Conservation (phyloP, 30 jellyfish, hydroid and myxozoan genomes). For the Aurelia sp. region DNA sequence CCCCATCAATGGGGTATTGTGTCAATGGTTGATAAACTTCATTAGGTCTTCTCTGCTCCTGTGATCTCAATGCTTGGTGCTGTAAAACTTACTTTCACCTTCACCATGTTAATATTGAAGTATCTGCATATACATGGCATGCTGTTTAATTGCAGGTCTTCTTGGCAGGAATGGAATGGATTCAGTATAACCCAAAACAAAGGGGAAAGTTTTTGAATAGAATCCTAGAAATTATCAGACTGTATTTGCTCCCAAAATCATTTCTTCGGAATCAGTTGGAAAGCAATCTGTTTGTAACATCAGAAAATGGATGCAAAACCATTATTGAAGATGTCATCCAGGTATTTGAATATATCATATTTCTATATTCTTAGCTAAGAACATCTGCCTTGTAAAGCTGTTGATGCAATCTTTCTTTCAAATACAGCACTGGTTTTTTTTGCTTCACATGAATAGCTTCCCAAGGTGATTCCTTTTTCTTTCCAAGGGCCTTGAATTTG, state of each 20-base stretch:
- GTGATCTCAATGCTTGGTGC: too few species aligned
- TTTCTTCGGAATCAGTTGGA: conserved; percentile 66
- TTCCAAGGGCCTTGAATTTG: conserved; percentile 51
- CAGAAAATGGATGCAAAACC: conserved; percentile 49
- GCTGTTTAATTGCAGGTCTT: conserved; percentile 62
- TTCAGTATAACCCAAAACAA: conserved; percentile 51
- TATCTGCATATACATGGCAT: background rate
- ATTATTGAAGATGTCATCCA: conserved; percentile 54
- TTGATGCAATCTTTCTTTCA: too few species aligned
- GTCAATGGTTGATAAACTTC: too few species aligned
- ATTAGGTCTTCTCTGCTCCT: too few species aligned
- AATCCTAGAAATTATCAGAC: conserved; percentile 63
- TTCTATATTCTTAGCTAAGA: too few species aligned
- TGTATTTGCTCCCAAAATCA: conserved; percentile 77
- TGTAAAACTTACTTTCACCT: too few species aligned
- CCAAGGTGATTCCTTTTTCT: too few species aligned
- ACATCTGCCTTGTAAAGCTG: too few species aligned
- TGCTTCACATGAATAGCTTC: too few species aligned
- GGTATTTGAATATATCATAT: conserved; percentile 20
- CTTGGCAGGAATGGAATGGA: conserved; percentile 89
- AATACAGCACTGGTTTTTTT: too few species aligned
- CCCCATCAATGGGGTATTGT: too few species aligned
- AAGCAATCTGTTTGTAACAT: conserved; percentile 46
- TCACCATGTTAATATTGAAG: too few species aligned
- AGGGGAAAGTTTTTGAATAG: conserved; percentile 57